phyloP scores from a whole-genome alignment of 2,888 invertebrate species.

The Pediacus dermestoides region DNA sequence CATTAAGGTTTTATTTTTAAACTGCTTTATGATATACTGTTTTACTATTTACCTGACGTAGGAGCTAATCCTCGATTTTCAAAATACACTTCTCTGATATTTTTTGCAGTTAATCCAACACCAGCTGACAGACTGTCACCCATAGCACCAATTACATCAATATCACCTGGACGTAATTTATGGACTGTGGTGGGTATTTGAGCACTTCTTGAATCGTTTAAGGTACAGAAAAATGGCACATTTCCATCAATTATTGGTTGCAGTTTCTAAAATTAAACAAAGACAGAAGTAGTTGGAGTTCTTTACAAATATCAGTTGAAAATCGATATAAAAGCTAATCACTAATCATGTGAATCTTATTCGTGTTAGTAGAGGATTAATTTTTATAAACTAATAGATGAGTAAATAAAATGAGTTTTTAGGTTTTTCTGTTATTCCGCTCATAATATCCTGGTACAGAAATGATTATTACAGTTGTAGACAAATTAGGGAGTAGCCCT shows the following conservation, averaged over 20 bases:
- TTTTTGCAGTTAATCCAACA: slow-evolving; percentile 53
- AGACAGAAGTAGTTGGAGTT: no score
- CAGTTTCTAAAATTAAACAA: slow-evolving; percentile 28
- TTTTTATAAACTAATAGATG: no score
- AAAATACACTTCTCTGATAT: slow-evolving; percentile 46
- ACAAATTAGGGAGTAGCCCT: no score
- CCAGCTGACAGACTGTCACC: slow-evolving; percentile 62
- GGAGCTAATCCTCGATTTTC: slow-evolving; percentile 54
- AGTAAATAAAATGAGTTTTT: slow-evolving; percentile 1
- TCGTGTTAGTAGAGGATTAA: no score
- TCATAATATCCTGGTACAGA: no score
- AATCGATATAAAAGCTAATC: no score
- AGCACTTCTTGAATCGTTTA: slow-evolving; percentile 37
- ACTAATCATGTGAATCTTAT: no score
- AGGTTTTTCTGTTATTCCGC: not conserved
- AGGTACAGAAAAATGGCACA: slow-evolving; percentile 45
- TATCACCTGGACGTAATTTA: slow-evolving; percentile 58
- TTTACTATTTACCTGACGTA: slow-evolving; percentile 51
- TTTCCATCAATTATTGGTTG: slow-evolving; percentile 33
- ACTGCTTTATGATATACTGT: no score
- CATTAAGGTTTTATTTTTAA: no score
- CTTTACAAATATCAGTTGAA: no score
- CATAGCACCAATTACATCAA: slow-evolving; percentile 58
- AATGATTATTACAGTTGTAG: no score
- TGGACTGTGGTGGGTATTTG: slow-evolving; percentile 55